Base-by-base conservation (phyloP, 2,888 invertebrate species). In the Nyleta sp. region DNA sequence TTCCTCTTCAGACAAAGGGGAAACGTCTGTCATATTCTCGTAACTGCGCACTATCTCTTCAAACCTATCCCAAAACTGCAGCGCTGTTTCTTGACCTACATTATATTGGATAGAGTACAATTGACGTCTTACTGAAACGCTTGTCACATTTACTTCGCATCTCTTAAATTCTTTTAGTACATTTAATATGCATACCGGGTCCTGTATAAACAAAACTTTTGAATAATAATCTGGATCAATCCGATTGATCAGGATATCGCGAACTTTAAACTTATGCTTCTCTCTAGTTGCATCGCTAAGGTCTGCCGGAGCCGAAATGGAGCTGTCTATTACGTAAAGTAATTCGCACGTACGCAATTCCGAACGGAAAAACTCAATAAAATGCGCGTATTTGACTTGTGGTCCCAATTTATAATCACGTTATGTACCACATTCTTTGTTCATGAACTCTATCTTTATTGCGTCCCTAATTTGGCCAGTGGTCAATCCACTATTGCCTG, bases 151-250 rank as follows among this genome's bases (percentile, higher is more conserved):
- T 33, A 40, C 64, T 68, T 82, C 79, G 38, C 55, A 75, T 68
- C 65, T 57, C 65, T 79, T 80, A n/a, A 82, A 42, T 53, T 79
- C 75, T 44, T 59, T 68, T 38, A 80, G 52, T 40, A 71, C 70
- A 28, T 53, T 68, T 13, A 82, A 28, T 8, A 82, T 79, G 46
- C 68, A 71, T 31, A 46, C 28, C 28, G 28, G 28, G 10, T 28
- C 28, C 10, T 28, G 28, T 28, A 28, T 28, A 10, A 8, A 28
- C 52, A 75, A 22, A 20, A 82, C 70, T 70, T 70, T 75, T 8
- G 78, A 75, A 65, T 79, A 71, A 59, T 81, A 80, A 24, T 60
- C 22, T 18, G 68, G 48, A 48, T 82, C 82, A 42, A 82, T 20
- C 38, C 67, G 7, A 10, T 28, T 28, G 7, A 28, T 28, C 28